A percentile compares a stretch with the other conserved stretches of the same genome.
Conservation (phyloP, 2,888 invertebrate genomes). For the Drosophila prostipennis region DNA sequence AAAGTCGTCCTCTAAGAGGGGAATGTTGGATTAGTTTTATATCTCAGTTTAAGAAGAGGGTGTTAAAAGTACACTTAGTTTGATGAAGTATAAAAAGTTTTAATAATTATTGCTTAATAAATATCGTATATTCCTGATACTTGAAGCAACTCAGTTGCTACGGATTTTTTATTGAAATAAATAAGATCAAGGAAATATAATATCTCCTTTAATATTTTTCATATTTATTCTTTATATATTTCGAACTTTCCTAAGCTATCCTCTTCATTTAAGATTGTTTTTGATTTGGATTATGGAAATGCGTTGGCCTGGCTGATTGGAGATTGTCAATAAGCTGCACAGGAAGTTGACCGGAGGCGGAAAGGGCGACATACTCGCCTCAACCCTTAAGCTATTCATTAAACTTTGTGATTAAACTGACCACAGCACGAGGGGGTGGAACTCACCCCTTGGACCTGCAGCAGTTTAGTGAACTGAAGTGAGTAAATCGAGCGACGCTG, state of each 20-base stretch:
- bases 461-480: conserved; percentile 22
- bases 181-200: too few species aligned
- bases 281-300: conserved; percentile 42
- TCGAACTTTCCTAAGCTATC: too few species aligned
- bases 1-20: neutral
- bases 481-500: conserved; percentile 18
- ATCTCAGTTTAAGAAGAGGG: neutral
- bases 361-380: neutral
- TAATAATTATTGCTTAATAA: too few species aligned
- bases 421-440: conserved; percentile 45
- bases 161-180: too few species aligned
- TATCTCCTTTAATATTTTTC: too few species aligned
- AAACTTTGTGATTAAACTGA: conserved; percentile 79
- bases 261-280: conserved; percentile 8
- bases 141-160: too few species aligned
- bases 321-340: conserved; percentile 22
- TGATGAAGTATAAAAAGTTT: neutral
- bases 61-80: neutral
- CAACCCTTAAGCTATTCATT: conserved; percentile 73
- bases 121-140: too few species aligned
- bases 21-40: neutral
- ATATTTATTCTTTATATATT: too few species aligned
- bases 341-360: conserved; percentile 19
- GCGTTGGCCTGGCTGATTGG: conserved; percentile 9
- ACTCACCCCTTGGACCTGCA: conserved; percentile 8